A percentile compares a stretch with the other conserved stretches of the same genome.
Conservation (phyloP, 2,113 vertebrate genomes). For the Mobula birostris region DNA sequence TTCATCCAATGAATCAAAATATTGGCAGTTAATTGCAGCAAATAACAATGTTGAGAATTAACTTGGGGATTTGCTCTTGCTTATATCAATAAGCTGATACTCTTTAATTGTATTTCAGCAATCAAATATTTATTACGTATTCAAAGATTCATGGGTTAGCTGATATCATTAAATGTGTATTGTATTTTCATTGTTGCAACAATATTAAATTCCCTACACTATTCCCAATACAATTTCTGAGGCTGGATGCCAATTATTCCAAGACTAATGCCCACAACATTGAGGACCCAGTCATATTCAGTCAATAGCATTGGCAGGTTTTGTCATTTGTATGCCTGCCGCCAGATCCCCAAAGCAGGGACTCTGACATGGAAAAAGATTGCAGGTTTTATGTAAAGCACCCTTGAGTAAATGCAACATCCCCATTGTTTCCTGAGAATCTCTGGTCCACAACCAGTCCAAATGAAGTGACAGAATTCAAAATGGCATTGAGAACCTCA, state of each 20-base stretch:
- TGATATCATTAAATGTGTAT: neutral
- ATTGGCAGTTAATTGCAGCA: neutral
- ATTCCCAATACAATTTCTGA: neutral
- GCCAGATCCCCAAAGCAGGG: too few species aligned
- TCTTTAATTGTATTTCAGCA: neutral
- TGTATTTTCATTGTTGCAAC: neutral
- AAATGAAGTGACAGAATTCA: too few species aligned
- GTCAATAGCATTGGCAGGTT: too few species aligned
- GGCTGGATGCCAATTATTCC: neutral
- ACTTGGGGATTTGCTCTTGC: neutral
- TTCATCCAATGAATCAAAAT: neutral
- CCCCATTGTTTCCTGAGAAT: too few species aligned
- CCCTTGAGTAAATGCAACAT: too few species aligned
- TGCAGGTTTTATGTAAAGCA: too few species aligned
- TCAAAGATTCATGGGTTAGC: conserved; percentile 2
- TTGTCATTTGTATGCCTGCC: too few species aligned
- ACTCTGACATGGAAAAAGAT: too few species aligned
- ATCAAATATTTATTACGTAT: neutral
- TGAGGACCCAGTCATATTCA: too few species aligned
- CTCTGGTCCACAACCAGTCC: too few species aligned
- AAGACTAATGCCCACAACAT: neutral
- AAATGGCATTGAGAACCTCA: too few species aligned
- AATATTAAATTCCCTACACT: neutral
- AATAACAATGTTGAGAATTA: conserved; percentile 17
- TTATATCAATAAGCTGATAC: neutral